Base-by-base conservation (phyloP, 2,888 invertebrate species). In the Crioceris asparagi region DNA sequence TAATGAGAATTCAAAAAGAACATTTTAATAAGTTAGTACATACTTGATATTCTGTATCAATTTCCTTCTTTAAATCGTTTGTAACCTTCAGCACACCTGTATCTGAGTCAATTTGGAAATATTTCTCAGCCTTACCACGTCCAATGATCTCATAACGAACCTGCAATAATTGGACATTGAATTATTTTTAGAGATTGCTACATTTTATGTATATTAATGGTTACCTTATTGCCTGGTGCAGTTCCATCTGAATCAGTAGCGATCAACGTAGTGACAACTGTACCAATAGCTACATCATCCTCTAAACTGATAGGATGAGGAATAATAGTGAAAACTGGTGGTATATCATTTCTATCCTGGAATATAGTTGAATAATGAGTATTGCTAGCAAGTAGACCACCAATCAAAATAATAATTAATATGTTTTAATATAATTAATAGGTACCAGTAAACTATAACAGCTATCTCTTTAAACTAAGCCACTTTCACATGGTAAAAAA, bases 181-280 rank as follows among this genome's bases (percentile, higher is more conserved):
- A 11, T n/a, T n/a, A n/a, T n/a, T n/a, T n/a, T n/a, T 17, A 18
- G n/a, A 3, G 32, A 10, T 6, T 19, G 7, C 12, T 12, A 17
- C 8, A n/a, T n/a, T n/a, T n/a, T 4, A 14, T 5, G 17, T 14
- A n/a, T 11, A 19, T 30, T 8, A 5, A 32, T 23, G 6, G 26
- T 53, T 60, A 75, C 75, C 56, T 83, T 78, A 64, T 90, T 90
- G 50, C 84, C 85, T 0, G 90, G 88, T 0, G 85, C 68, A 0
- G 87, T 83, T 5, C 86, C 86, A 65, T 92, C 91, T 0, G 78
- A 76, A 62, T 92, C 92, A 0, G 77, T 72, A 0, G 92, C 92
- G 0, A 75, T 68, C 29, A 91, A 76, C 10, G 79, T 82, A 14
- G 83, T 79, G 1, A 92, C 81, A 2, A 79, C 69, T 1, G 82